Base-by-base conservation (phyloP, 2,113 vertebrate genomes). In the Puntigrus tetrazona region DNA sequence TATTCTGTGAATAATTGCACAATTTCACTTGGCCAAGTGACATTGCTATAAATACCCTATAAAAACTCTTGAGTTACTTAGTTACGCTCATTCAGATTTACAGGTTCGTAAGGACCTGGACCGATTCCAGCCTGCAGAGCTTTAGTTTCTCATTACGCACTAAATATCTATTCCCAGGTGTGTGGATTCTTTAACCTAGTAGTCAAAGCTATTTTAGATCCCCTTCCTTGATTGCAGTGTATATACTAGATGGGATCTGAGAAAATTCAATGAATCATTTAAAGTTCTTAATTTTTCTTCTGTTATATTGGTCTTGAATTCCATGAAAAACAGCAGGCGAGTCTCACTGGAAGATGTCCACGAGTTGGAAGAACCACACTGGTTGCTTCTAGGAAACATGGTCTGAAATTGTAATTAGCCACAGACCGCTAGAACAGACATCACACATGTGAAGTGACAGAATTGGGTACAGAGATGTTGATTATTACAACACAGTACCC, bases 381-480 rank as follows among this genome's bases (percentile, higher is more conserved):
- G 74, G 20, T 41, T 81, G 63, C 41, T 86, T 88, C 55, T 43
- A 4, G 50, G 70, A 83, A 86, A 77, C 34, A 47, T 31, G 31
- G 29, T 67, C 78, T 80, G 82, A 85, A 57, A 67, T 81, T 83
- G 22, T 63, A 55, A 89, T 85, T 83, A 73, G 4, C 22, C 31
- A 43, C 47, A 63, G 43, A 41, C 45, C 36, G 8, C 31, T 59
- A 22, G 34, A 4, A 31, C 74, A 41, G n/a, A 59, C 34, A 29
- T 38, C n/a, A 25, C 47, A 52, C 9, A 52, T 20, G 69, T 27
- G 25, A 31, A 72, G 59, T 36, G 52, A 55, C 36, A 69, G 2
- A 29, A 47, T 18, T 45, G 18, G 25, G 5, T 31, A 50, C n/a
- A 25, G 75, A 74, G 70, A 25, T 57, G 41, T 38, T 36, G 16